A percentile compares a stretch with the other conserved stretches of the same genome.
Evolutionary conservation across 2,888 invertebrate species (phyloP).

Genomic region (Coelogynopora nodosa): DNA sequence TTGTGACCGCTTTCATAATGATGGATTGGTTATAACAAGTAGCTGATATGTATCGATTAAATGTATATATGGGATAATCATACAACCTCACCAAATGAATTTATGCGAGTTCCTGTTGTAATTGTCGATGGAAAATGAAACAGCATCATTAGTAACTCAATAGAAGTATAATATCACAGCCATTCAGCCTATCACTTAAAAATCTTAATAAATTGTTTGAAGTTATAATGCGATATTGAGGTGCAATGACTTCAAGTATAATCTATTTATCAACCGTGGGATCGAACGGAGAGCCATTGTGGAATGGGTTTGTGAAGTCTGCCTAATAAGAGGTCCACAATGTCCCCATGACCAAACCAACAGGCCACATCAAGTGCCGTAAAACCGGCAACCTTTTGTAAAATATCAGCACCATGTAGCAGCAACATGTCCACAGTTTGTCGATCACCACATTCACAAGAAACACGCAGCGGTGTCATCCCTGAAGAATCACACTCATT

Average conservation of each 20-base stretch:
- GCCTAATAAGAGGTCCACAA: not conserved
- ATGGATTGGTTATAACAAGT: no score
- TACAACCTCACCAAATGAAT: not conserved
- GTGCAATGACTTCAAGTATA: not conserved
- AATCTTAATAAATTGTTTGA: not conserved
- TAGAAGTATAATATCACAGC: not conserved
- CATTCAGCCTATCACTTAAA: not conserved
- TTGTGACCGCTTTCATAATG: no score
- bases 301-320: not conserved
- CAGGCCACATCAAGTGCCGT: not conserved
- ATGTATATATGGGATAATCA: not conserved
- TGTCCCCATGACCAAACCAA: not conserved
- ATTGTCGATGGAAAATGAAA: no score
- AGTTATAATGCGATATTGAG: not conserved
- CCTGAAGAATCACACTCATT: not conserved
- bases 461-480: not conserved
- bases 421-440: not conserved
- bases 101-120: not conserved
- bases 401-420: not conserved
- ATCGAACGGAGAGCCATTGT: not conserved
- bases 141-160: not conserved
- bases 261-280: not conserved
- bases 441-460: not conserved
- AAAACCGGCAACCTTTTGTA: not conserved
- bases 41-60: not conserved